Base-by-base conservation (phyloP, 2,888 invertebrate genomes). In the Caenorhabditis sinica region DNA sequence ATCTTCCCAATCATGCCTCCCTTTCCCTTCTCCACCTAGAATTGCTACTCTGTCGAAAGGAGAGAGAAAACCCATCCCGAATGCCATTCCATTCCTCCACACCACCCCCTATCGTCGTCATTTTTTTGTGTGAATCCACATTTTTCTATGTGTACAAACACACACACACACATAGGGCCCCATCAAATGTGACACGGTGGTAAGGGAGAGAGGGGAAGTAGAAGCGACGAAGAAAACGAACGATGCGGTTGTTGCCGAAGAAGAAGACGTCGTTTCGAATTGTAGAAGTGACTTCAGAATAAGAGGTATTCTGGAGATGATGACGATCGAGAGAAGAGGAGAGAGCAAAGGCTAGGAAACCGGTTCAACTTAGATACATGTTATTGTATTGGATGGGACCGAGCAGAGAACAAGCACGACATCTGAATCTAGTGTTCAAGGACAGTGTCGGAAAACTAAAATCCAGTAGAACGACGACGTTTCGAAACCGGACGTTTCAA, bases 171-270 rank as follows among this genome's bases (percentile, higher is more conserved):
- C 61, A 45, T 61, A 20, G 63, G 60, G 33, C 33, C 72, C 60
- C 45, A 36, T 61, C 74, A 74, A 53, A 53, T 74, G 74, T 74
- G 63, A 74, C 49, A 68, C 68, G 68, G 68, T 68, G 51, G 68
- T 53, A 53, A 23, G 33, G 68, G 11, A 68, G 20, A 56, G 23
- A 2, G 53, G 15, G 13, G n/a, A 4, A 45, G n/a, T 40, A 45
- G 33, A 36, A 36, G 33, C 9, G 13, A 40, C 8, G 13, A n/a
- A 40, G 40, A 40, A 40, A 49, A 49, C 20, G 49, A 45, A 45
- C 28, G 65, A 65, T 45, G 43, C 11, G 36, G 30, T 30, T 65
- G 63, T 25, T 28, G 63, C 23, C 13, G 40, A 20, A 8, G 23
- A 17, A 53, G 28, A 28, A 28, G 56, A 56, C 25, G 23, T 49